Percentiles rank a stretch among this genome's conserved stretches.
Conservation (phyloP, 2,888 invertebrate species). For the Limnephilus lunatus region DNA sequence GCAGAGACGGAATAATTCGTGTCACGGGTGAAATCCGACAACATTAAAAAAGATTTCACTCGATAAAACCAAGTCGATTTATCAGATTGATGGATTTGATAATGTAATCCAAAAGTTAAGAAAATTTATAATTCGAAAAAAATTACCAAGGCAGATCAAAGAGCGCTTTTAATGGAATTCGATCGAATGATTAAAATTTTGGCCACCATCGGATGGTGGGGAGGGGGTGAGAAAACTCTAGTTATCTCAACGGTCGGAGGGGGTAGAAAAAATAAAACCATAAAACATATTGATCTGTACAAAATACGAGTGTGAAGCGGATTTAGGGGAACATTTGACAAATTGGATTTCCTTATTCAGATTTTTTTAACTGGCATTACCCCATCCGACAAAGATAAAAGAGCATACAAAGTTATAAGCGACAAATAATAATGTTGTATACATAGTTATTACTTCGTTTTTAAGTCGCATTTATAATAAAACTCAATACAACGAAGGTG, state of each 20-base stretch:
- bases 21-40: background rate
- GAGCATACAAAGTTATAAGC: no score
- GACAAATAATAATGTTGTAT: no score
- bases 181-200: background rate
- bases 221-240: background rate
- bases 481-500: background rate
- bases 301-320: no score
- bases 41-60: background rate
- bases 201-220: background rate
- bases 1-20: slow-evolving; percentile 34
- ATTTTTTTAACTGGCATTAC: no score
- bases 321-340: no score
- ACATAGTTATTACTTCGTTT: background rate
- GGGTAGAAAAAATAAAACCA: background rate
- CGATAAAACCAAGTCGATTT: background rate
- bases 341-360: no score
- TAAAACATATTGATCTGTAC: background rate
- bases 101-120: background rate
- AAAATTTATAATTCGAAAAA: background rate
- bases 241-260: background rate
- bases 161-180: background rate
- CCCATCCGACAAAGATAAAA: no score
- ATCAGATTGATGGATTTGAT: background rate
- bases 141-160: background rate
- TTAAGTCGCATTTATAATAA: background rate